Base-by-base conservation (phyloP, 2,888 invertebrate genomes). In the Cephus nigrinus region DNA sequence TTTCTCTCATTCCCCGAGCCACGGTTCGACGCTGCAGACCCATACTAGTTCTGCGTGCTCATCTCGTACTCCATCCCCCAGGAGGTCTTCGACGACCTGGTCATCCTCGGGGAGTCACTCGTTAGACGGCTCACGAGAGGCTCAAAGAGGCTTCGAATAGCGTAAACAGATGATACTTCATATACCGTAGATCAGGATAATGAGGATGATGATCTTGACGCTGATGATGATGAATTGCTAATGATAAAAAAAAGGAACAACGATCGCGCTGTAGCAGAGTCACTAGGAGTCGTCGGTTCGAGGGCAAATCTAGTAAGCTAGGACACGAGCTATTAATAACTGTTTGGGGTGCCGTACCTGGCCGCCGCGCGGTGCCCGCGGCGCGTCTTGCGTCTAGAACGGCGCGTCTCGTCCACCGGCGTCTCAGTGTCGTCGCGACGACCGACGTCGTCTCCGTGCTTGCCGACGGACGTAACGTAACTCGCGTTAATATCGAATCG, bases 401-500 rank as follows among this genome's bases (percentile, higher is more conserved):
- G 86, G 87, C 88, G 86, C 88, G 87, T 84, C 85, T 77, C 86
- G 86, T 86, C 87, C 88, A 86, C 90, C 88, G 88, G 89, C 91
- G 88, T 88, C 91, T 90, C 91, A 90, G 90, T 91, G 90, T 90
- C 90, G 91, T 90, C 88, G 91, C 90, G 91, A 90, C 91, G 91
- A 89, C 85, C 89, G 87, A 88, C 88, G 78, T 68, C 78, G 55
- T 55, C 76, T 74, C n/a, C 74, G 40, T 69, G 75, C 76, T 75
- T 76, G 73, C 80, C 75, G 80, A 76, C 69, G 23, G 40, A 76
- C 78, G 71, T 68, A 34, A 75, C 55, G 32, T 73, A 15, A 76
- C 73, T 31, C 75, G 76, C 77, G 75, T 71, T 72, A 73, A 34
- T 55, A 55, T 55, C 23, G 2, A 55, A 55, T 0, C 55, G 55